These are phyloP conservation scores for Acromyrmex charruanus DNA, from an alignment of 1,140 invertebrate genomes.

Conservation along the genomic window DNA sequence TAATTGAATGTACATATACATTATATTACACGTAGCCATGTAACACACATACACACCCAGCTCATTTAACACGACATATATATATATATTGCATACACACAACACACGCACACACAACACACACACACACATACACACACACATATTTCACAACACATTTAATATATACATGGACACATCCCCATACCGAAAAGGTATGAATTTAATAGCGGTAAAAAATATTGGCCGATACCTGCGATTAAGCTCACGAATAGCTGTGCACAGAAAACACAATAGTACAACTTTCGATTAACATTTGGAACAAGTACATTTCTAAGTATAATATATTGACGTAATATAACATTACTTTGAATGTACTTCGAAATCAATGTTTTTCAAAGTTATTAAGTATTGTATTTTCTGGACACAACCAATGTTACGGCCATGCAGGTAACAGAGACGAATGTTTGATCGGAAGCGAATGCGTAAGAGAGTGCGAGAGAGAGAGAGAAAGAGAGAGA, in stretches of 20 bases:
- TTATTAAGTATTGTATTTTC: constrained; percentile 32
- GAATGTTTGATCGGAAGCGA: constrained; percentile 60
- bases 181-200: constrained; percentile 54
- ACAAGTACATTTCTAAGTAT: constrained; percentile 6
- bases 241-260: constrained; percentile 62
- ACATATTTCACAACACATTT: neutral
- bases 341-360: neutral
- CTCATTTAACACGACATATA: neutral
- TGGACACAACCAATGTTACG: constrained; percentile 50
- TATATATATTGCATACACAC: neutral
- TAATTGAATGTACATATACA: constrained; percentile 87
- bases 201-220: constrained; percentile 64
- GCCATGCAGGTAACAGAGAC: constrained; percentile 67
- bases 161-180: constrained; percentile 24
- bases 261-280: neutral
- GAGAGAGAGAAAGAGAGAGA: constrained; percentile 64
- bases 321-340: neutral
- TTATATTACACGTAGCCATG: constrained; percentile 65
- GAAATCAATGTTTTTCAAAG: neutral
- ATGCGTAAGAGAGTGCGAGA: constrained; percentile 46
- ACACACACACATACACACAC: neutral
- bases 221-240: constrained; percentile 71
- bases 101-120: neutral
- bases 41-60: neutral
- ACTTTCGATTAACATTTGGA: constrained; percentile 1